phyloP scores from a whole-genome alignment of 2,797 vertebrate genomes.

The Catharus ustulatus region DNA sequence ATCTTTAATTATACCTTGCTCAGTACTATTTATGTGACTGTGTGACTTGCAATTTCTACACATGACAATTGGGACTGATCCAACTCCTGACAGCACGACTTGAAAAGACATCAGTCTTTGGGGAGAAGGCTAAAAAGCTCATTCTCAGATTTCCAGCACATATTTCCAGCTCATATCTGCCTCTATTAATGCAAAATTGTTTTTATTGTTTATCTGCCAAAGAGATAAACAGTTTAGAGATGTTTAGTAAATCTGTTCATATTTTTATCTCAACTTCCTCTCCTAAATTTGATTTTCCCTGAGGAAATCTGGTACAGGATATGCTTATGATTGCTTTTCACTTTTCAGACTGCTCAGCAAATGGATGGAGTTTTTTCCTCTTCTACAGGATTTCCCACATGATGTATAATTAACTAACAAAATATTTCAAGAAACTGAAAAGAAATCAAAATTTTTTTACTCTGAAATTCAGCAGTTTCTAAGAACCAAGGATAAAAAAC shows the following conservation, averaged over 20 bases:
- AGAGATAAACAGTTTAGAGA: neutral
- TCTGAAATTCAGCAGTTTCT: neutral
- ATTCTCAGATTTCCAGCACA: neutral
- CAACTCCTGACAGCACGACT: neutral
- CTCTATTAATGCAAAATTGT: neutral
- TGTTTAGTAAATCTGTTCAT: neutral
- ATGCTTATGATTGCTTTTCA: conserved; percentile 14
- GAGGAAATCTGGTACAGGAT: conserved; percentile 18
- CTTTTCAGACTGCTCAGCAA: conserved; percentile 27
- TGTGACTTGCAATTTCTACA: neutral
- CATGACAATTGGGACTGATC: neutral
- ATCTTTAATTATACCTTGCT: neutral
- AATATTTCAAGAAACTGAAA: neutral
- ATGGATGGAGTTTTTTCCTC: neutral
- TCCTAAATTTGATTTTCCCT: conserved; percentile 26
- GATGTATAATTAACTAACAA: neutral
- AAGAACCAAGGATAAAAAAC: neutral
- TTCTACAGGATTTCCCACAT: neutral
- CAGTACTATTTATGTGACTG: neutral
- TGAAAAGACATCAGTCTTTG: neutral
- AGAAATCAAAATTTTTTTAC: neutral
- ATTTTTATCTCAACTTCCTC: conserved; percentile 29
- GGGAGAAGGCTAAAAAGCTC: neutral
- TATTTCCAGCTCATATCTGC: neutral
- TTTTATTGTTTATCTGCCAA: neutral